Base-by-base conservation (phyloP, 2,888 invertebrate genomes). In the Clitarchus hookeri region DNA sequence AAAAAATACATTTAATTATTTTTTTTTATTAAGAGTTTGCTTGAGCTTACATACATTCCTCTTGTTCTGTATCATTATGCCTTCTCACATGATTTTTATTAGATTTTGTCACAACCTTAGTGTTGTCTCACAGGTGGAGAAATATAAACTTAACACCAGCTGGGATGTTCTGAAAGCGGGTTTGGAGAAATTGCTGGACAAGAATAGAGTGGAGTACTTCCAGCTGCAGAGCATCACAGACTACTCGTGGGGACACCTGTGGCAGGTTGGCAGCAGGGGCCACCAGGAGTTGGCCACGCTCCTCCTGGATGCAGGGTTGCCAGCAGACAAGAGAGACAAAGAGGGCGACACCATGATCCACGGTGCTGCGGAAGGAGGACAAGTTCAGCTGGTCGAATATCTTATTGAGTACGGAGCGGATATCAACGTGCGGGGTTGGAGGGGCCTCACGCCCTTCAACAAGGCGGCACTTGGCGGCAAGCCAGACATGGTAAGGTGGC, bases 391-490 rank as follows among this genome's bases (percentile, higher is more conserved):
- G 23, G n/a, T n/a, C 23, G 2, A 65, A 19, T n/a, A n/a, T 19
- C 65, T 65, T 19, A 8, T 65, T 11, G n/a, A 23, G 65, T 23
- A 23, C 16, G 65, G 65, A 19, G 65, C 65, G 65, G 65, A 65
- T 23, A n/a, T 65, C 0, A 65, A 65, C n/a, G 19, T n/a, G 65
- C 65, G 65, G 65, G 65, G 65, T 19, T 65, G 65, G 65, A 19
- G 65, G n/a, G 65, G 65, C n/a, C 65, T 65, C 65, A 65, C 65
- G n/a, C 65, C 65, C 19, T 65, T 65, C 65, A 65, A 65, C 65
- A 65, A 65, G 65, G 65, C 65, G 16, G 65, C 65, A 11, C 65
- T 65, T 23, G 65, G 65, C 65, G 65, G 65, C 65, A 65, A 65
- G 65, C 8, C 23, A 65, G 23, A 65, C 13, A 6, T 65, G 65